Evolutionary conservation across 2,888 invertebrate genomes (phyloP).

Genomic region (Hymenopus coronatus): DNA sequence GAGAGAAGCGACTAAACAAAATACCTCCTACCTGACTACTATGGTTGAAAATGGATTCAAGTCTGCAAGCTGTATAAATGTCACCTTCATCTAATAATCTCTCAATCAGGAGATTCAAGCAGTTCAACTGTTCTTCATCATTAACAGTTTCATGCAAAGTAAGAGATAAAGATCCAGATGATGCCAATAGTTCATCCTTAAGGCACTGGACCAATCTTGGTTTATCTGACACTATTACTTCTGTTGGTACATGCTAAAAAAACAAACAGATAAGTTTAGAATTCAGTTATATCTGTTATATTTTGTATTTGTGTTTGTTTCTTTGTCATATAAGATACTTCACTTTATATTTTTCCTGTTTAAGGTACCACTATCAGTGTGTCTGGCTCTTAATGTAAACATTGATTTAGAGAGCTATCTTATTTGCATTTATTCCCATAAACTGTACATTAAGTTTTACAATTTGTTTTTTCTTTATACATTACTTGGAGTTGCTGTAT

Average conservation of each 20-base stretch:
- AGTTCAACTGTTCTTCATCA: not conserved
- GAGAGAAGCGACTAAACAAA: not conserved
- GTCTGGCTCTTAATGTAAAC: too few relatives aligned
- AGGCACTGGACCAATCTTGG: not conserved
- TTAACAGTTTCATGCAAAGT: not conserved
- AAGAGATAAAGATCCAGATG: not conserved
- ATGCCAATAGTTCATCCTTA: not conserved
- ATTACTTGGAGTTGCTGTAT: too few relatives aligned
- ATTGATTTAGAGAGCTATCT: too few relatives aligned
- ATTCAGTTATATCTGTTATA: too few relatives aligned
- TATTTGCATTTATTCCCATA: too few relatives aligned
- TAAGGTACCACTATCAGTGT: too few relatives aligned
- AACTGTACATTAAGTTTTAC: too few relatives aligned
- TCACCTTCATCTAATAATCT: constrained; percentile 57
- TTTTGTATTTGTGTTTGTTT: too few relatives aligned
- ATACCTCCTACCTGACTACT: constrained; percentile 41
- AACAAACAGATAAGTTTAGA: not conserved
- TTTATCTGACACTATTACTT: not conserved
- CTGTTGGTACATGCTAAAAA: not conserved
- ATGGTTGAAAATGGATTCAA: constrained; percentile 48
- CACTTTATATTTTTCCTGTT: too few relatives aligned
- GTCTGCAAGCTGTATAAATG: constrained; percentile 58
- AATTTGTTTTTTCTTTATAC: too few relatives aligned
- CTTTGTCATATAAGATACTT: too few relatives aligned
- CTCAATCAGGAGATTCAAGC: constrained; percentile 47